phyloP scores from a whole-genome alignment of 2,113 vertebrate genomes.

The Phyllopteryx taeniolatus region DNA sequence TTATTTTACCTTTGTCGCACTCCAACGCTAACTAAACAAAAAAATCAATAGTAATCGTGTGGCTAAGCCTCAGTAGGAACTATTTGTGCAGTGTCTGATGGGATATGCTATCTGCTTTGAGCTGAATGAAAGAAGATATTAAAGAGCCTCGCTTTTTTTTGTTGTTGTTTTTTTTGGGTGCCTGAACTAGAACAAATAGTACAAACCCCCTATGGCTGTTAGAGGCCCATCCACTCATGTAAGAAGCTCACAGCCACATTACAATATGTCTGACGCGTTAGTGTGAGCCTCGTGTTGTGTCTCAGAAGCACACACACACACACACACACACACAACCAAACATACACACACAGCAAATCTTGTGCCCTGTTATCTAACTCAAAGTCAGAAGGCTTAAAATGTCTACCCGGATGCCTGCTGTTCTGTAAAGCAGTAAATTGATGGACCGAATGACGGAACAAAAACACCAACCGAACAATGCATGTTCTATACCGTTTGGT shows the following conservation, averaged over 20 bases:
- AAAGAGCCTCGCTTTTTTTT: neutral
- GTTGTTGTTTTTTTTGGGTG: neutral
- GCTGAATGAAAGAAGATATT: constrained; percentile 1
- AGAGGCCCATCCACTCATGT: constrained; percentile 21
- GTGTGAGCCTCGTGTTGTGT: constrained; percentile 19
- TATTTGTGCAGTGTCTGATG: constrained; percentile 5
- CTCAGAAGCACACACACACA: constrained; percentile 7
- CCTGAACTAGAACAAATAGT: constrained; percentile 14
- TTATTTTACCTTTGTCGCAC: constrained; percentile 33
- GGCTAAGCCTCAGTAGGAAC: constrained; percentile 19
- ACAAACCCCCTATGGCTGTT: constrained; percentile 4
- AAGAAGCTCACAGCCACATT: constrained; percentile 6
- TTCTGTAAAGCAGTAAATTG: constrained; percentile 38
- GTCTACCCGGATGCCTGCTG: constrained; percentile 12
- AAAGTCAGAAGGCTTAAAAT: constrained; percentile 19
- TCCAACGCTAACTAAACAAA: constrained; percentile 14
- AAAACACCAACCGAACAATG: neutral
- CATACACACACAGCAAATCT: constrained; percentile 39
- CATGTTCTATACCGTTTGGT: neutral
- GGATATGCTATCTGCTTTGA: neutral
- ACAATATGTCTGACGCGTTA: constrained; percentile 15
- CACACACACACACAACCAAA: constrained; percentile 12
- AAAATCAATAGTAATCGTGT: constrained; percentile 20
- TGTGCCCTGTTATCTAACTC: constrained; percentile 51
- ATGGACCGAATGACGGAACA: constrained; percentile 12